Conservation (phyloP, 1,140 invertebrate genomes). For the Formica exsecta region DNA sequence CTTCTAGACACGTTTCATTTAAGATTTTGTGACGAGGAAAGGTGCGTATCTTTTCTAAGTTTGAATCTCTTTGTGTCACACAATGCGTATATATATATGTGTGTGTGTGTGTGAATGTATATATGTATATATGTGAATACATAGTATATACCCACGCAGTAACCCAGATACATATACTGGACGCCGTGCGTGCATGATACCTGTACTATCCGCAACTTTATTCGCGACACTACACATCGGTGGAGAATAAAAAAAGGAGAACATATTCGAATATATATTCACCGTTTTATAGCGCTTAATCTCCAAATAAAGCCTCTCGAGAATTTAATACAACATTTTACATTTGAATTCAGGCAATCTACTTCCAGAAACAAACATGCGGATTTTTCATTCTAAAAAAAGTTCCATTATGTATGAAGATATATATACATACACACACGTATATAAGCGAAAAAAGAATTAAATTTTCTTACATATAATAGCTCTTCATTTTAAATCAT, state of each 20-base stretch:
- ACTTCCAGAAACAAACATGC: not conserved
- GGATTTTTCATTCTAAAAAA: not conserved
- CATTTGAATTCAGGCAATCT: not conserved
- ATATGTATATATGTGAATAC: not conserved
- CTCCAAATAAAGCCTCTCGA: not conserved
- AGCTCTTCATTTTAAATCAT: not conserved
- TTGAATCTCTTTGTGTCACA: conserved; percentile 27
- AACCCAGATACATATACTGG: conserved; percentile 36
- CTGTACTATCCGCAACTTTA: conserved; percentile 7
- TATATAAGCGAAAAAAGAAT: not conserved
- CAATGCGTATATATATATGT: not conserved
- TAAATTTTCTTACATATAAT: conserved; percentile 4
- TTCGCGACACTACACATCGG: conserved; percentile 13
- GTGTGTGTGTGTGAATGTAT: too few species aligned
- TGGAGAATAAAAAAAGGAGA: conserved; percentile 25
- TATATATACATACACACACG: not conserved
- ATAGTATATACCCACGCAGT: conserved; percentile 4
- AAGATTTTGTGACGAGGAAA: not conserved
- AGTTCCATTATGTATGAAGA: not conserved
- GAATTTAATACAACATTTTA: not conserved
- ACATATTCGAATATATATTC: conserved; percentile 13
- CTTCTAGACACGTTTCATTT: not conserved
- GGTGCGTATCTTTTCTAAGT: not conserved
- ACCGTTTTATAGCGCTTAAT: not conserved
- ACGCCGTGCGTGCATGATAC: not conserved